A percentile compares a stretch with the other conserved stretches of the same genome.
These are phyloP conservation scores for Xiphophorus maculatus DNA, from an alignment of 2,113 vertebrate species.

Conservation along the genomic window DNA sequence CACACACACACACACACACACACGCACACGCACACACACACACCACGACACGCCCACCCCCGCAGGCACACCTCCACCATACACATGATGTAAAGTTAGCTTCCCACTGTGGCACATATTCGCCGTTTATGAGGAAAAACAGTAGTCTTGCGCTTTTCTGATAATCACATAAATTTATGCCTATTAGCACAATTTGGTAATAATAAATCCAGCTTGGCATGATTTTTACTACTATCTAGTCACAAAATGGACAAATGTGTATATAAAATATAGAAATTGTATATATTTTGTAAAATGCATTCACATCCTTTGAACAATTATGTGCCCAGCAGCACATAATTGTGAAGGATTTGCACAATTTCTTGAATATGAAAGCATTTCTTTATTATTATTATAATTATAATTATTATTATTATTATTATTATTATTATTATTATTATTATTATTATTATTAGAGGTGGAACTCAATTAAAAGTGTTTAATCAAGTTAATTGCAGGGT, in stretches of 20 bases:
- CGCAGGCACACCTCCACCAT: neutral
- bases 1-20: neutral
- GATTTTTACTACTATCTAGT: conserved; percentile 9
- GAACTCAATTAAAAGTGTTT: too few species aligned
- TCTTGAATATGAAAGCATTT: too few species aligned
- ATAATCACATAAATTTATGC: conserved; percentile 32
- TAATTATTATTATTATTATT: too few species aligned
- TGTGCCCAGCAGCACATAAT: too few species aligned
- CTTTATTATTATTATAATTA: too few species aligned
- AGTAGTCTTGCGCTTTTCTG: conserved; percentile 25
- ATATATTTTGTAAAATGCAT: neutral
- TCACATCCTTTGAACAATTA: too few species aligned
- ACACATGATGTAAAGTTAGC: neutral
- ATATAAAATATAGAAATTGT: neutral
- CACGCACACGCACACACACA: neutral
- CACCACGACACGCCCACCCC: too few species aligned
- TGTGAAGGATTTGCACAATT: too few species aligned
- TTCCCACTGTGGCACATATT: conserved; percentile 23
- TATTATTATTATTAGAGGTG: too few species aligned
- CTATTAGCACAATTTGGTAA: conserved; percentile 44
- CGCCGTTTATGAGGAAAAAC: conserved; percentile 23
- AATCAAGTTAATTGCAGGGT: too few species aligned
- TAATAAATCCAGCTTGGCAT: conserved; percentile 36
- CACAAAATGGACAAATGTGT: neutral
- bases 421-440: too few species aligned